Conservation (phyloP, 2,113 vertebrate genomes). For the Lucifuga dentata region DNA sequence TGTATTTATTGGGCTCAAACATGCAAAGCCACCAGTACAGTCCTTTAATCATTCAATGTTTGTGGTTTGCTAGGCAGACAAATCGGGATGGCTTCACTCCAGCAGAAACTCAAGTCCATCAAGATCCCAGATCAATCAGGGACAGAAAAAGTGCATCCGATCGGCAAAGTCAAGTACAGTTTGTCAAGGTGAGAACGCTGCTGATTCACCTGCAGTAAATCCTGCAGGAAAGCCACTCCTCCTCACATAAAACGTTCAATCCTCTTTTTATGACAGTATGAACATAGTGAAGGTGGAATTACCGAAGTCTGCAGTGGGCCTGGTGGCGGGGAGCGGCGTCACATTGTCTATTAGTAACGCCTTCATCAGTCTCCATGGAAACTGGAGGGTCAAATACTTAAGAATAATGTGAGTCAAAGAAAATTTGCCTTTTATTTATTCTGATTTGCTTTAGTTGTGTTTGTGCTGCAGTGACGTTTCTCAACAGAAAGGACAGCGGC, state of each 20-base stretch:
- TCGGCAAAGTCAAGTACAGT: constrained; percentile 80
- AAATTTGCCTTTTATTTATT: accelerated
- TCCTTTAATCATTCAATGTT: not conserved
- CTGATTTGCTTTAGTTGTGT: not conserved
- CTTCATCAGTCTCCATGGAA: constrained; percentile 75
- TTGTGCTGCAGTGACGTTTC: not conserved
- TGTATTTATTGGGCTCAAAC: too few relatives aligned
- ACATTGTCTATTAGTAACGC: constrained; percentile 71
- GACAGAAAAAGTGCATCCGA: constrained; percentile 52
- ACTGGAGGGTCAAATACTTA: constrained; percentile 81
- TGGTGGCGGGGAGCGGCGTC: constrained; percentile 75
- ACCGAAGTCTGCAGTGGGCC: constrained; percentile 66
- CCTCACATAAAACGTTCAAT: not conserved
- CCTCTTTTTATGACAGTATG: constrained; percentile 67
- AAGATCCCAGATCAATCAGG: constrained; percentile 80
- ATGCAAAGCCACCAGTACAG: too few relatives aligned
- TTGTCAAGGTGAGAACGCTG: constrained; percentile 73
- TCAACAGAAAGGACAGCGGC: constrained; percentile 77
- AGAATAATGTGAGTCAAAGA: constrained; percentile 72
- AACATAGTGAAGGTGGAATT: constrained; percentile 69
- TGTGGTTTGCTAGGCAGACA: constrained; percentile 62
- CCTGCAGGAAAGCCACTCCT: not conserved
- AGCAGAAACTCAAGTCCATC: constrained; percentile 72
- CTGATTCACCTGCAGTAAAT: not conserved
- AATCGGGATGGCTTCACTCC: constrained; percentile 72